These are phyloP conservation scores for Amitus sp. DNA, from an alignment of 2,888 invertebrate genomes.

Conservation along the genomic window DNA sequence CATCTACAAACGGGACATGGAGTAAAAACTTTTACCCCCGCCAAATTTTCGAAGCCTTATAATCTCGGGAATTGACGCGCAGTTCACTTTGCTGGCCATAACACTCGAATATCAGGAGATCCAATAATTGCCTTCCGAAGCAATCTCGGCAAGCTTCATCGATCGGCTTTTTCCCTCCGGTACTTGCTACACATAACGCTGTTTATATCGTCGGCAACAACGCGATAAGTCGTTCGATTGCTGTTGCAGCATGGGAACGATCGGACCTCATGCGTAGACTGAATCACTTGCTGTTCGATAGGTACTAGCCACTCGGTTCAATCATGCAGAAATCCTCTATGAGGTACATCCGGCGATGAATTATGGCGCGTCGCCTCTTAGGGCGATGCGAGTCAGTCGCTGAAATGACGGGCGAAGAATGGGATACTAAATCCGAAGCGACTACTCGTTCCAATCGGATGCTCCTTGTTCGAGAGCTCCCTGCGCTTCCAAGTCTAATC, in stretches of 20 bases:
- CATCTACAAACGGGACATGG: too few relatives aligned
- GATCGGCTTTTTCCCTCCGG: too few relatives aligned
- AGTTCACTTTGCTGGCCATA: too few relatives aligned
- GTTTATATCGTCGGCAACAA: neutral
- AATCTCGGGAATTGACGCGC: too few relatives aligned
- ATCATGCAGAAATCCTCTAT: slow-evolving; percentile 64
- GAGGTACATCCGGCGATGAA: slow-evolving; percentile 62
- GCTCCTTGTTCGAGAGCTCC: slow-evolving; percentile 52
- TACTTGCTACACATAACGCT: too few relatives aligned
- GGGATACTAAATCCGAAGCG: slow-evolving; percentile 27
- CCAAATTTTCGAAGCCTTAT: too few relatives aligned
- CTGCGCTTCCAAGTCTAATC: slow-evolving; percentile 24
- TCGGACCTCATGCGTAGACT: neutral
- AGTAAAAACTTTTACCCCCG: too few relatives aligned
- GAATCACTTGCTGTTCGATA: slow-evolving; percentile 11
- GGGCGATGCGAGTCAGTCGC: slow-evolving; percentile 39
- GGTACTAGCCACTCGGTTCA: slow-evolving; percentile 44
- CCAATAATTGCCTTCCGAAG: too few relatives aligned
- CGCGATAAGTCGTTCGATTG: neutral
- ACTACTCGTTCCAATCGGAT: slow-evolving; percentile 59
- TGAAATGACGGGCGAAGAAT: slow-evolving; percentile 14
- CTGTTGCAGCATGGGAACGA: neutral
- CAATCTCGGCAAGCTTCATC: too few relatives aligned
- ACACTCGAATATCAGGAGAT: too few relatives aligned
- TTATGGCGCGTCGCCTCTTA: slow-evolving; percentile 55